Evolutionary conservation across 2,888 invertebrate species (phyloP), one percentile per base, ranked within the genome.

Genomic region (Spialia ferax): DNA sequence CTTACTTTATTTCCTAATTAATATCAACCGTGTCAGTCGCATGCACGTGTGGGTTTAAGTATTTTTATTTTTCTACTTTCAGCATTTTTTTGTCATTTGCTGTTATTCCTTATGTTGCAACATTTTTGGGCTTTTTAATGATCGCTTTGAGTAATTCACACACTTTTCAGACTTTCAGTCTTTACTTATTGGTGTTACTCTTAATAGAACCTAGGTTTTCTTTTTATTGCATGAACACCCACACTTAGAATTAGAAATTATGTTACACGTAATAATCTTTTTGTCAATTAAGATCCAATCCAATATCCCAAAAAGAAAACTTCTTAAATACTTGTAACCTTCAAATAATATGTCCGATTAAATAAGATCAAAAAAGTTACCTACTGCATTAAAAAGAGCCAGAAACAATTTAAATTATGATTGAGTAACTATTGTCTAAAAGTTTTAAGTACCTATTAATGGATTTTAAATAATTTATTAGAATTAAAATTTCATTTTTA

Each of bases 1-100:
- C 94, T 89, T 93, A 92, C 83, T 79, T 89, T 87, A 86, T 84
- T 81, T 88, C 85, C 89, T 90, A 86, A 87, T 82, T 92, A 89
- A 70, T 79, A 88, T 87, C 91, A 91, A 92, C 87, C 91, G 91
- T 93, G 90, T 93, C 83, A 84, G 84, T 91, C 87, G 93, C 93
- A 93, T 93, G 93, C 93, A 92, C 91, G 91, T 92, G 91, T 93
- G 91, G 85, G 83, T 89, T 81, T 79, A 79, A 85, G 79, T 84
- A 86, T 82, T 83, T 77, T 79, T 69, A 2, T 57, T 42, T 57
- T 57, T 22, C 13, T 8, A 2, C 11, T 56, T 63, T 29, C 62
- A 63, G 54, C 63, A 59, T 71, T 72, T 55, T 63, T 67, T 35
- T 45, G 63, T 35, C 23, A n/a, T 10, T 20, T 11, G 20, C 45